These are phyloP conservation scores for Cichladusa arquata DNA, from an alignment of 2,113 vertebrate genomes.

Conservation along the genomic window DNA sequence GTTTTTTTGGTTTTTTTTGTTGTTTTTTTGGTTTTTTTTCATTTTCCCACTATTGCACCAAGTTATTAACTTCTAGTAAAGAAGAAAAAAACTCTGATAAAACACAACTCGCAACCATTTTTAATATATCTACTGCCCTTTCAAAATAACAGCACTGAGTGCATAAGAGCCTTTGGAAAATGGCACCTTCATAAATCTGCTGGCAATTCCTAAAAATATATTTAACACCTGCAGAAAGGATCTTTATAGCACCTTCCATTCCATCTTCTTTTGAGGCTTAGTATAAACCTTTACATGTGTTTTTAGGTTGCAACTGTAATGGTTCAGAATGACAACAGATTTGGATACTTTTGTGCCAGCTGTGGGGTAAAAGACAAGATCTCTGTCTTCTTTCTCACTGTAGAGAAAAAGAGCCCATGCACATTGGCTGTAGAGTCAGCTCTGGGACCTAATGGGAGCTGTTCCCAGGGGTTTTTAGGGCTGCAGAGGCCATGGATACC, in stretches of 20 bases:
- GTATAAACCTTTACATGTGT: background rate
- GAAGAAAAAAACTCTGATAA: background rate
- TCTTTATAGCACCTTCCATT: background rate
- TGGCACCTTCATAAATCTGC: background rate
- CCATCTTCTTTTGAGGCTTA: background rate
- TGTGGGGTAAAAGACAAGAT: background rate
- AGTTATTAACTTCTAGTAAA: background rate
- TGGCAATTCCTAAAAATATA: background rate
- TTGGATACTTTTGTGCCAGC: background rate
- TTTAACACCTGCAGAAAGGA: background rate
- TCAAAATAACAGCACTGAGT: background rate
- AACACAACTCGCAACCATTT: background rate
- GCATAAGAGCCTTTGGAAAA: background rate
- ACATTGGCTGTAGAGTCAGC: background rate
- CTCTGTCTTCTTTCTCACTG: background rate
- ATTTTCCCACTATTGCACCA: background rate
- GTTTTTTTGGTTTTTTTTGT: background rate
- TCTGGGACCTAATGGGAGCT: background rate
- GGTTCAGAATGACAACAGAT: background rate
- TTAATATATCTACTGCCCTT: background rate
- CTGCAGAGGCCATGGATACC: background rate
- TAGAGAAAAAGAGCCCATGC: background rate
- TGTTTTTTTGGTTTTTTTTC: background rate
- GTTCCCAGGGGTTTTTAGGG: background rate
- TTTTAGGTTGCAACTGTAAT: background rate